A percentile compares a stretch with the other conserved stretches of the same genome.
phyloP scores from a whole-genome alignment of 92 coral and sea anemone species.

The Umimayanthus kanabou region DNA sequence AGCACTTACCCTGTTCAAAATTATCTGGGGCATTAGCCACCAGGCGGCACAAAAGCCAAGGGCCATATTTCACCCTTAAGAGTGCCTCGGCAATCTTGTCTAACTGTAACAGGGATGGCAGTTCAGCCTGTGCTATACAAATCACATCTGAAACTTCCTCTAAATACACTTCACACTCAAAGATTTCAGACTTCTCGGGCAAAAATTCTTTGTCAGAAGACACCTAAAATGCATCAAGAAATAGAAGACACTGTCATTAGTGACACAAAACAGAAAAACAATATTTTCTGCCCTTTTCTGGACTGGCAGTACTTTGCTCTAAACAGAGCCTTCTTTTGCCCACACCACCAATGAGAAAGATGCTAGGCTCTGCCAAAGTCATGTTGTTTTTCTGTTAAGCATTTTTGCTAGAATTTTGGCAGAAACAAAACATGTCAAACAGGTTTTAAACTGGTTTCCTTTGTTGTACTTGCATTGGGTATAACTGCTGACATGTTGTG shows the following conservation, averaged over 20 bases:
- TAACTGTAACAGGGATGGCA: slow-evolving; percentile 77
- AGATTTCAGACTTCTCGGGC: slow-evolving; percentile 89
- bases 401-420: no score
- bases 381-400: no score
- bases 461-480: no score
- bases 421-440: no score
- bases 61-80: slow-evolving; percentile 87
- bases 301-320: no score
- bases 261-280: not conserved
- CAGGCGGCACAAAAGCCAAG: slow-evolving; percentile 88
- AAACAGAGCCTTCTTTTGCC: no score
- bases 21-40: slow-evolving; percentile 94
- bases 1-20: slow-evolving; percentile 87
- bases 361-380: no score
- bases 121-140: slow-evolving; percentile 95
- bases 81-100: slow-evolving; percentile 86
- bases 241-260: not conserved
- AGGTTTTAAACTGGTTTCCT: no score
- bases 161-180: slow-evolving; percentile 91
- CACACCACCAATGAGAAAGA: no score
- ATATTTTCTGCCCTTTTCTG: not conserved
- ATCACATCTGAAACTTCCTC: slow-evolving; percentile 96
- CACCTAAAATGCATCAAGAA: slow-evolving; percentile 45
- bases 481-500: no score
- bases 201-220: slow-evolving; percentile 79